Evolutionary conservation across 2,113 vertebrate species (phyloP), one percentile per base, ranked within the genome.

Genomic region (Poecile atricapillus): DNA sequence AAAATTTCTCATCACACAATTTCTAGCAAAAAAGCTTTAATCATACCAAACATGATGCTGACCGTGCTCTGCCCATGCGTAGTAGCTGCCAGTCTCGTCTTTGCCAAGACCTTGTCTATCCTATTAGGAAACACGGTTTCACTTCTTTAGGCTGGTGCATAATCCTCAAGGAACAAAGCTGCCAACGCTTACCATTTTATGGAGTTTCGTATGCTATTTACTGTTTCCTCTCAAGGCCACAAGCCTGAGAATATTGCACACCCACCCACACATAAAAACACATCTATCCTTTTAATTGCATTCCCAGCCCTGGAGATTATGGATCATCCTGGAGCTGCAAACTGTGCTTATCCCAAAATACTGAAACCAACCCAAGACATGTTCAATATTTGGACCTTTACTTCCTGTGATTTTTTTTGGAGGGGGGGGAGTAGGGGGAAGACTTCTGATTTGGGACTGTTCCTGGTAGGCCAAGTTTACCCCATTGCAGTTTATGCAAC

Each of bases 261-360:
- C 56, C 35, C 64, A 60, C 83, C 43, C 89, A 92, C 83, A 83
- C 22, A 59, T 17, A 35, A 67, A 94, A 92, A 77, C 41, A 67
- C 35, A 71, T 83, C 55, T 90, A 92, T 76, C 58, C 49, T 93
- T 92, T 87, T 94, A 81, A 90, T 89, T 92, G 75, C 3, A 2
- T 89, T 78, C 71, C 68, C 11, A 74, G 69, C 80, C 31, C 35
- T 68, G 16, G 69, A 78, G 91, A 93, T 87, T 90, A 92, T 0
- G 0, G 80, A 77, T 92, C 2, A 1, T 28, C 68, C 30, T 77
- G 44, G 25, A 92, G 63, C 79, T 30, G 22, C 28, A 81, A 92
- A n/a, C 52, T 37, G 5, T 0, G 4, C 5, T 19, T 68, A 49
- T 52, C 35, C 22, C 28, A 71, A 90, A 93, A 90, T n/a, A 56